phyloP scores from a whole-genome alignment of 92 coral and sea anemone genomes.

The Epizoanthus stellaris region DNA sequence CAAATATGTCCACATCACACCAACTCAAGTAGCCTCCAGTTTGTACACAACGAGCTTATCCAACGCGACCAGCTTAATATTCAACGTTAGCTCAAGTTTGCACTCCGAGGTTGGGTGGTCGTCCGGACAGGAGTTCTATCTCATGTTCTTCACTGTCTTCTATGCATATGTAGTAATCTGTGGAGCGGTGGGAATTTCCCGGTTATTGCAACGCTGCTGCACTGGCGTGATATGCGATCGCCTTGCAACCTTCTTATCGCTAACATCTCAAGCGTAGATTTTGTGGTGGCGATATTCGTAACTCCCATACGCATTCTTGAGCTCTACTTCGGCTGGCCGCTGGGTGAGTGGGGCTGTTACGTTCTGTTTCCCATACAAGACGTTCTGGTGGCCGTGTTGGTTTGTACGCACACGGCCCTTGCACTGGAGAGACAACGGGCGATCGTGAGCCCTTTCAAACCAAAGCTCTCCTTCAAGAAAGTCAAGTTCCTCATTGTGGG shows the following conservation, averaged over 20 bases:
- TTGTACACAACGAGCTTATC: background rate
- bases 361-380: constrained; percentile 67
- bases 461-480: constrained; percentile 46
- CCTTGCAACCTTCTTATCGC: constrained; percentile 71
- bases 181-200: constrained; percentile 69
- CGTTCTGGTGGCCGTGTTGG: constrained; percentile 74
- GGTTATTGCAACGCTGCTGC: constrained; percentile 61
- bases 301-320: constrained; percentile 74
- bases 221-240: constrained; percentile 65
- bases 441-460: constrained; percentile 75
- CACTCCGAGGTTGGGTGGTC: background rate
- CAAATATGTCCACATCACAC: background rate
- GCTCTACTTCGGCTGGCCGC: constrained; percentile 75
- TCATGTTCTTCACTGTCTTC: constrained; percentile 15
- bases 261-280: constrained; percentile 76
- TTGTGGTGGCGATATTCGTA: constrained; percentile 68
- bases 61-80: background rate
- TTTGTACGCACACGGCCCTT: constrained; percentile 72
- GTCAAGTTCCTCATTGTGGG: constrained; percentile 54
- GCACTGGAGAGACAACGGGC: constrained; percentile 80
- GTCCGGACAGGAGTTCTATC: background rate
- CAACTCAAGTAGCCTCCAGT: background rate
- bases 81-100: background rate
- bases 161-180: constrained; percentile 48
- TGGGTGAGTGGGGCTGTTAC: constrained; percentile 67